Conservation (phyloP, 2,113 vertebrate species). For the Sclerurus mexicanus region DNA sequence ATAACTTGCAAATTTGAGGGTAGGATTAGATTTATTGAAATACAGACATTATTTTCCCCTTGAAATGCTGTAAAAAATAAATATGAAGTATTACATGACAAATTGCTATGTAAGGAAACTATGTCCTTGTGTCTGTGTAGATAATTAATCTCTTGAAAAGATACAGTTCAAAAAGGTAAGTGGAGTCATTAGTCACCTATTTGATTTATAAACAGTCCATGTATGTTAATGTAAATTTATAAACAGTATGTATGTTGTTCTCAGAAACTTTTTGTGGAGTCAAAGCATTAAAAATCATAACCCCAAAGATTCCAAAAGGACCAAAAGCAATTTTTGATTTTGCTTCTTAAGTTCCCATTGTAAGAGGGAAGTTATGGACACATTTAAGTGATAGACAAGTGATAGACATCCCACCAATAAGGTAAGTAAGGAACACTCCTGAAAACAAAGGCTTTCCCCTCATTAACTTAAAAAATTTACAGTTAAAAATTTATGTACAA, state of each 20-base stretch:
- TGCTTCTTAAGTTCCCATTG: not conserved
- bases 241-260: not conserved
- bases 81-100: not conserved
- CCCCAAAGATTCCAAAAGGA: not conserved
- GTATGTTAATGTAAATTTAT: not conserved
- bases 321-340: not conserved
- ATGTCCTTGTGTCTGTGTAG: not conserved
- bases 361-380: not conserved
- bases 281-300: not conserved
- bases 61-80: conserved; percentile 21
- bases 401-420: too few relatives aligned
- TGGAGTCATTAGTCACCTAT: not conserved
- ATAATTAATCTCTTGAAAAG: not conserved
- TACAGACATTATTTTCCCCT: not conserved
- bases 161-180: not conserved
- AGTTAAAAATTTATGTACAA: not conserved
- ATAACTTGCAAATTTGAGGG: not conserved
- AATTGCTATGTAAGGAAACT: not conserved
- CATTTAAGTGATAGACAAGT: not conserved
- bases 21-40: conserved; percentile 40
- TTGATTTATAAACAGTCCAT: not conserved
- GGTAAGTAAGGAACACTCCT: not conserved
- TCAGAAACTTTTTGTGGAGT: not conserved
- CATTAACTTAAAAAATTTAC: not conserved
- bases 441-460: not conserved